Evolutionary conservation across 2,888 invertebrate genomes (phyloP), one percentile per base, ranked within the genome.

Genomic region (Drosophila birchii): DNA sequence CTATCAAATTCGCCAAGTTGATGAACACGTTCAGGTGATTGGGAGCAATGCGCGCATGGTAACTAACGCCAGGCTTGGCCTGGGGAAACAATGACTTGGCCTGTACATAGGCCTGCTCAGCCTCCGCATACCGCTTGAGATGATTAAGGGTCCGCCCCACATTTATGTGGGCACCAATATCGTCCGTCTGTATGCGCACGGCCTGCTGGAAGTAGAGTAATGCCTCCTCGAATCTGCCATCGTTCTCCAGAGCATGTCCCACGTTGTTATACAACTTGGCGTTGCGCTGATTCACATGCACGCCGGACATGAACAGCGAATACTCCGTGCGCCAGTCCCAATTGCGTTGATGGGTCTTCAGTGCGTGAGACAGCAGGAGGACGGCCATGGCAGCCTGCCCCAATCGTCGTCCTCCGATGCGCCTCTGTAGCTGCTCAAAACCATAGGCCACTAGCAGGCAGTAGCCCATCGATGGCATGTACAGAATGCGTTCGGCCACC

Each of bases 391-490:
- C 64, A 2, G 67, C 23, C 36, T 89, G 81, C 14, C 78, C 60
- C 41, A 84, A 23, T 20, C 67, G 70, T 0, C 61, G 61, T 1
- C 44, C 63, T 0, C 36, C 23, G 16, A 36, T 20, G 11, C 74
- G 66, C 5, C 38, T 57, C 55, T 75, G 94, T 34, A 96, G 90
- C 68, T 96, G 93, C 76, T 95, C 94, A 95, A 95, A 97, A 39
- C 98, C 98, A 88, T 97, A 97, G 4, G 97, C 98, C 4, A 98
- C 95, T 26, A 99, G 94, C 92, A 99, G 95, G 90, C 98, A 98
- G 94, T 97, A 98, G 58, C 99, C 99, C 98, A 99, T 98, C 16
- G 98, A 98, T 0, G 99, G 99, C 94, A 98, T 97, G 93, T 99
- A 99, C 6, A 99, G 94, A 51, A 99, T 96, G 79, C 98, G 94